These are phyloP conservation scores for Habrosyne pyritoides DNA, from an alignment of 2,888 invertebrate species.

Conservation along the genomic window DNA sequence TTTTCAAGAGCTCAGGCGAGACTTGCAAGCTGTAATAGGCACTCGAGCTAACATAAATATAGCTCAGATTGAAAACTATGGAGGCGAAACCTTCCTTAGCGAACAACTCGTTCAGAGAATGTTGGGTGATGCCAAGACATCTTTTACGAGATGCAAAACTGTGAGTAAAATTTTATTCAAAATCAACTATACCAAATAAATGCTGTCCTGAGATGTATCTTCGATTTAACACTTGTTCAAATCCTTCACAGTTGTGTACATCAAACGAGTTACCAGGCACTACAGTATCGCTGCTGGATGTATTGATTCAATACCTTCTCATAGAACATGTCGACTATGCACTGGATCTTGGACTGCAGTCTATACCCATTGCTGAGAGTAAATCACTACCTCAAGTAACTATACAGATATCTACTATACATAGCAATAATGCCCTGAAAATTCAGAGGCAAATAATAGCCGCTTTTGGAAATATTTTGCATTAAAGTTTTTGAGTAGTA, in stretches of 20 bases:
- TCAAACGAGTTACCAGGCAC: conserved; percentile 90
- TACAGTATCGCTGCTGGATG: conserved; percentile 91
- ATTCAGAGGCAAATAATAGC: too few relatives aligned
- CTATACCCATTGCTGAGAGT: conserved; percentile 94
- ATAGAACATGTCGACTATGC: conserved; percentile 98
- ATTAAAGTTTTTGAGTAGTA: too few relatives aligned
- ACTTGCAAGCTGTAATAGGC: conserved; percentile 96
- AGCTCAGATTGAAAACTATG: conserved; percentile 97
- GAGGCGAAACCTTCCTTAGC: conserved; percentile 98
- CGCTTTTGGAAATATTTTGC: neutral
- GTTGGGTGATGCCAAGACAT: conserved; percentile 94
- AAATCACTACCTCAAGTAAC: conserved; percentile 89
- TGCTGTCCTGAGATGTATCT: too few relatives aligned
- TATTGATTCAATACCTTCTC: conserved; percentile 92
- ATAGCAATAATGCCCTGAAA: too few relatives aligned
- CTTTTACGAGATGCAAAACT: conserved; percentile 93
- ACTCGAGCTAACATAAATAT: conserved; percentile 96
- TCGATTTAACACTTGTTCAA: too few relatives aligned
- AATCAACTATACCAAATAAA: too few relatives aligned
- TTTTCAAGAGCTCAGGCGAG: conserved; percentile 95
- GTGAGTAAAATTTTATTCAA: conserved; percentile 75
- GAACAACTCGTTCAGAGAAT: conserved; percentile 96
- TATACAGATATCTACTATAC: neutral
- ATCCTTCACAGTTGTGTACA: conserved; percentile 87
- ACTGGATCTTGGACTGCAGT: conserved; percentile 94